Base-by-base conservation (phyloP, 1,140 invertebrate genomes). In the Samia ricini region DNA sequence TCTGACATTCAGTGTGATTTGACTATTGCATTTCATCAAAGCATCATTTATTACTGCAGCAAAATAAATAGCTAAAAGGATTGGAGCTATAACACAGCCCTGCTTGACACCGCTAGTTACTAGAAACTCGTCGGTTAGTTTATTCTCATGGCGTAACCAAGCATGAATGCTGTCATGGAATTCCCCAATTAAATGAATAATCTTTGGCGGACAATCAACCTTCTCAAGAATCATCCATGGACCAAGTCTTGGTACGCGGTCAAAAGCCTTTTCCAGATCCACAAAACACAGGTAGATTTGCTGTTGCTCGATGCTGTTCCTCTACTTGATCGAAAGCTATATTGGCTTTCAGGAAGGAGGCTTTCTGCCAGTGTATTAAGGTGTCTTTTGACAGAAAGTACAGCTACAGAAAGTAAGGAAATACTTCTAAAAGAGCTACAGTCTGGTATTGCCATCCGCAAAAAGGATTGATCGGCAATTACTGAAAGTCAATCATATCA, bases 41-140 rank as follows among this genome's bases (percentile, higher is more conserved):
- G 60, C 56, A 52, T 71, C 69, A 15, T 49, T 57, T 58, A 68
- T 63, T 2, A 68, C 69, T 15, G 20, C 60, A 22, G 69, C 66
- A 61, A 72, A 72, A 49, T 69, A 69, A 10, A 68, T 66, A 10
- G 56, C 62, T 51, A 69, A 69, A 2, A 74, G 63, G 24, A 63
- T 74, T 0, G 66, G 61, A 12, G 68, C 65, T 63, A 73, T 64
- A 1, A 68, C 65, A 51, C 68, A 68, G n/a, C 66, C 64, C 24
- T 64, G 63, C 20, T 64, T 68, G 0, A 74, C 68, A 12, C 64
- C 61, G 52, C 62, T 60, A 50, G 64, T 68, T n/a, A 72, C 59
- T 3, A 22, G 48, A 54, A 68, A 33, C n/a, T 68, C 23, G 20
- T 68, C 59, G 18, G 58, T 55, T 18, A 68, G 33, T 22, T 61